Evolutionary conservation across 30 jellyfish, hydroid and myxozoan species (phyloP).

Genomic region (Rhopilema esculentum): DNA sequence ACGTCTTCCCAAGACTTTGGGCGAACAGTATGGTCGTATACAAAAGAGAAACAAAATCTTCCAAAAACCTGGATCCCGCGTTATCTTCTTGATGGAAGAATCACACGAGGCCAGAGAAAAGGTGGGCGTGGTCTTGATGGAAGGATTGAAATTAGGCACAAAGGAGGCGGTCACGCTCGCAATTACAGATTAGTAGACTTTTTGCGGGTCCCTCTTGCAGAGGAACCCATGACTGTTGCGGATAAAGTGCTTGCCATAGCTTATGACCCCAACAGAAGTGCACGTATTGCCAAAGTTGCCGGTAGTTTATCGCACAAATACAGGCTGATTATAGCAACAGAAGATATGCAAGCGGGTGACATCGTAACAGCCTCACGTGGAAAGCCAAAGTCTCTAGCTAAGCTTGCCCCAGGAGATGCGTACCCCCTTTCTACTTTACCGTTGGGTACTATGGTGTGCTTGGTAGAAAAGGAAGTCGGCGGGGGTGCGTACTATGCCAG

Average conservation of each 20-base stretch:
- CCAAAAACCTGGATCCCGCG: constrained; percentile 76
- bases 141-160: constrained; percentile 80
- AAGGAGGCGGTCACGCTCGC: constrained; percentile 94
- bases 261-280: constrained; percentile 96
- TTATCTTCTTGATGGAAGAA: constrained; percentile 78
- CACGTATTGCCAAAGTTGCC: constrained; percentile 92
- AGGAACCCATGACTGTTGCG: constrained; percentile 38
- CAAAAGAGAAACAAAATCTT: constrained; percentile 66
- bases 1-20: constrained; percentile 56
- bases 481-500: constrained; percentile 90
- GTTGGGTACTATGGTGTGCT: constrained; percentile 90
- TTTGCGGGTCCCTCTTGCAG: constrained; percentile 77
- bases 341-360: constrained; percentile 91
- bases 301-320: constrained; percentile 81
- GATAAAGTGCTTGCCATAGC: constrained; percentile 90
- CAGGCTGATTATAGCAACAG: constrained; percentile 87
- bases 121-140: constrained; percentile 97
- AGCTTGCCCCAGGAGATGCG: constrained; percentile 94
- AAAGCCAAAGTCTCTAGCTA: constrained; percentile 85
- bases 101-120: constrained; percentile 76
- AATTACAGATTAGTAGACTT: constrained; percentile 84
- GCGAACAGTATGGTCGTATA: constrained; percentile 90
- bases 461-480: constrained; percentile 86
- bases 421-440: constrained; percentile 94
- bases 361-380: constrained; percentile 92